Evolutionary conservation across 1,140 invertebrate genomes (phyloP), one percentile per base, ranked within the genome.

Genomic region (Drosophila virilis): DNA sequence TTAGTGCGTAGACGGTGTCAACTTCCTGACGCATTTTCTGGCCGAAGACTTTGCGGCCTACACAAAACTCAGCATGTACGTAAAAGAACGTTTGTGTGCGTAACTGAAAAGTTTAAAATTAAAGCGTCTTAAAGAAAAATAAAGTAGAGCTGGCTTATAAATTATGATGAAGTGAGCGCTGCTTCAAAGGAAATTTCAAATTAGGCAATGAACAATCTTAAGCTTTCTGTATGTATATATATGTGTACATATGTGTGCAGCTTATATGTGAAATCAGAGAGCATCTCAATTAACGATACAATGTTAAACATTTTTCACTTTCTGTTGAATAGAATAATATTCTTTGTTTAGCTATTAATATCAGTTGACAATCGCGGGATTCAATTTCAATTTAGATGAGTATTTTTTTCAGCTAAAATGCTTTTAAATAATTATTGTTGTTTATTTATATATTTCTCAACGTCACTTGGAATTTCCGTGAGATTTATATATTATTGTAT

Each of bases 181-280:
- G 38, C 55, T 59, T 81, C 78, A 85, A 85, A 86, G 69, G 8
- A 86, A 61, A 67, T 81, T 50, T 55, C 35, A 59, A 81, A 85
- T 78, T 58, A 78, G 67, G 7, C 8, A 6, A 65, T 17, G 40
- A 37, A 17, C n/a, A 33, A 48, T 33, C 35, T 38, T 22, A 72
- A 70, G 42, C 13, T 65, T 6, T 5, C 9, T 28, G 5, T 28
- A 28, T 28, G 22, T 48, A 33, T 43, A 7, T 43, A 17, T 1
- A 17, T 17, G 17, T 17, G 17, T 17, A 17, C 17, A 17, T 17
- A 1, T 17, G 1, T 6, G 3, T 51, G 32, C 8, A 51, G 22
- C 6, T 28, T 15, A 32, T 10, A 52, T 8, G 8, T 17, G 50
- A 48, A 12, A 48, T 10, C 8, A 12, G 8, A 22, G 10, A 28